Base-by-base conservation (phyloP, 2,888 invertebrate genomes). In the Dolomedes plantarius region DNA sequence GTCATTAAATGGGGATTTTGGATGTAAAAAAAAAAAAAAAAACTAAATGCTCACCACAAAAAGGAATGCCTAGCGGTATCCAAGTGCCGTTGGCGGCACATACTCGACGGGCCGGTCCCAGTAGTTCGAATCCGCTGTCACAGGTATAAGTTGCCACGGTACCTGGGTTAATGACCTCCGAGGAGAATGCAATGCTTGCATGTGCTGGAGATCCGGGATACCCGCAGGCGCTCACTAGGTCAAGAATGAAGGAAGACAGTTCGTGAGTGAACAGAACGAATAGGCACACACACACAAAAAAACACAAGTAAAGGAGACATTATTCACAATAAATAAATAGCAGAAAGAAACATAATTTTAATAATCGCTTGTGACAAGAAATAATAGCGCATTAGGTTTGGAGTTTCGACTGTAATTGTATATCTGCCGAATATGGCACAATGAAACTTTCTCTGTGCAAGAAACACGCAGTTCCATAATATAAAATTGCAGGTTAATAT, bases 181-280 rank as follows among this genome's bases (percentile, higher is more conserved):
- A 90, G n/a, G 95, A 94, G 92, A 97, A 97, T 28, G 94, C 93
- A 46, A 97, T 95, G 67, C 93, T 93, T 80, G 95, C 95, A 92
- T 97, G 97, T 0, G 97, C 96, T 11, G 97, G 97, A 0, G 96
- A 95, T 11, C 97, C 97, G 0, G 97, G 97, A 92, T 96, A 97
- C 89, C 95, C 94, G 91, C 97, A 97, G 83, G 89, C 79, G 19
- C 74, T 76, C 62, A 68, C 87, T 85, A 80, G 87, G 86, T 86
- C 86, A 78, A 32, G 69, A 73, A 81, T 56, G 68, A 73, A 64
- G 74, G 32, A 81, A 73, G 50, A 74, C 29, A 36, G 7, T n/a
- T 19, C 27, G 39, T 36, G 36, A 71, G 65, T 65, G 31, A 32
- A 32, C 31, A 46, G 28, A 71, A 41, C 27, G 46, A 32, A n/a